These are phyloP conservation scores for Parauchenoglanis ngamensis DNA, from an alignment of 2,797 vertebrate species.

Conservation along the genomic window DNA sequence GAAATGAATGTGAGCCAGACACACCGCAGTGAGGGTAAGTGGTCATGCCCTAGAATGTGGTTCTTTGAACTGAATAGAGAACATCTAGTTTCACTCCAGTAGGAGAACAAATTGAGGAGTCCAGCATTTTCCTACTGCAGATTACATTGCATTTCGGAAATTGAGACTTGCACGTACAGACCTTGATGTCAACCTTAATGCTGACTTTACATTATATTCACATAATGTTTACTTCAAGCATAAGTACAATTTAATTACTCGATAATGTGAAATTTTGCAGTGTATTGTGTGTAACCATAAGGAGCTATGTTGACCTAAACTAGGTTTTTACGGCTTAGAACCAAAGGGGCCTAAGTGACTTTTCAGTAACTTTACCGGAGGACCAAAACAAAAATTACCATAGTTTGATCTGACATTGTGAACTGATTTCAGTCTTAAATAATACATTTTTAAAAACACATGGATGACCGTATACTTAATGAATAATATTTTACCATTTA, in stretches of 20 bases:
- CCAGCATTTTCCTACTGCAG: not conserved
- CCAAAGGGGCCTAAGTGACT: too few relatives aligned
- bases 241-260: not conserved
- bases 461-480: too few relatives aligned
- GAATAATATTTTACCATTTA: too few relatives aligned
- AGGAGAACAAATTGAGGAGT: conserved; percentile 5
- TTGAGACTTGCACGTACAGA: not conserved
- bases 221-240: not conserved
- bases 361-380: too few relatives aligned
- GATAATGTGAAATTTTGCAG: not conserved
- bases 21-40: conserved; percentile 24
- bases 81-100: conserved; percentile 26
- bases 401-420: too few relatives aligned
- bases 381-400: too few relatives aligned
- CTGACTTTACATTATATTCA: not conserved
- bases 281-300: not conserved
- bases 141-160: not conserved
- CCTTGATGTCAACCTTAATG: not conserved
- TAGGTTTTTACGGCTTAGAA: too few relatives aligned
- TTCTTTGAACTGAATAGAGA: conserved; percentile 40
- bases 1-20: conserved; percentile 39
- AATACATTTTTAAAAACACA: too few relatives aligned
- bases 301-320: not conserved
- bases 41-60: conserved; percentile 35
- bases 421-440: too few relatives aligned